Evolutionary conservation across 2,113 vertebrate genomes (phyloP), one percentile per base, ranked within the genome.

Genomic region (Emberiza fucata): DNA sequence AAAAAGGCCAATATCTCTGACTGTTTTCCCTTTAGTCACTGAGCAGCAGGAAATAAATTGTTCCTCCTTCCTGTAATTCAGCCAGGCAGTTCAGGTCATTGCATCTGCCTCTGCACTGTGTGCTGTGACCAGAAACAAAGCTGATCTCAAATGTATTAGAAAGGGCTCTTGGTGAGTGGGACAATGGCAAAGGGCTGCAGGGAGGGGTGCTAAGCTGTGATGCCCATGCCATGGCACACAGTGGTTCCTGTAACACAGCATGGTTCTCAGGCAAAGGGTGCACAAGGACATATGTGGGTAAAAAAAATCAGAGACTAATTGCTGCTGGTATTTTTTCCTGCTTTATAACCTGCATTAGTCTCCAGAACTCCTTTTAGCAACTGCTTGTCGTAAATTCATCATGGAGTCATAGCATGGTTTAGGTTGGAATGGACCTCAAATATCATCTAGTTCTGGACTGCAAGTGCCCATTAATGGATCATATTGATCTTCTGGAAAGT

Each of bases 31-130:
- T 87, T 82, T 69, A 82, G 50, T 82, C 35, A 44, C 47, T 33
- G n/a, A 91, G 50, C 84, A 86, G 66, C 81, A 85, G 81, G 91
- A 86, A 91, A 54, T 8, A 91, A 95, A 94, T 95, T 66, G 47
- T 77, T 88, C 72, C 42, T 85, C 14, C 54, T 94, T 92, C 54
- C 54, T 73, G 24, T 77, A 76, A 40, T 14, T 44, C 60, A 81
- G 66, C 29, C 5, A 10, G 57, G 54, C 51, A 83, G 35, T 83
- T 77, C 35, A 47, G 29, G 45, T 81, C 64, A 27, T 84, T 87
- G 48, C 9, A 4, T 91, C 22, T 75, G 35, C 24, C 51, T 63
- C 51, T 6, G 3, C 22, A 17, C 24, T 75, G 31, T 63, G 8
- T 80, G 22, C 35, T 77, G 47, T 68, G 29, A 50, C 28, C 54